Base-by-base conservation (phyloP, 2,797 vertebrate species). In the Halcyon smyrnensis region DNA sequence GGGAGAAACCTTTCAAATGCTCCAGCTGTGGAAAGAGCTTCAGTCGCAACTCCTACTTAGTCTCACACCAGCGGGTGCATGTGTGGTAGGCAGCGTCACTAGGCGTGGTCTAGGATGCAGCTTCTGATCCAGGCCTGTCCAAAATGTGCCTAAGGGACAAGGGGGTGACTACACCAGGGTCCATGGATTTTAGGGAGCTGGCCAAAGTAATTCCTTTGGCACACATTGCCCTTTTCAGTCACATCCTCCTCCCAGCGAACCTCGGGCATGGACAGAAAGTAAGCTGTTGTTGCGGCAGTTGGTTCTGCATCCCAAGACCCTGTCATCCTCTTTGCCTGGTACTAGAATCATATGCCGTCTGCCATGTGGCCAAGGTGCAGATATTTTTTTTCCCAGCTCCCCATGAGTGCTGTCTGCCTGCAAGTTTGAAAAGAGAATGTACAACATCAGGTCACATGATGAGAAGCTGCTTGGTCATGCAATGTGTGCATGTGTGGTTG, bases 1-100 rank as follows among this genome's bases (percentile, higher is more conserved):
- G 94, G 28, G 85, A 93, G 87, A 94, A 87, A 39, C 85, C 87
- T 62, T 93, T 80, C 69, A 71, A 77, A 36, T 87, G 93, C 19
- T 82, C 56, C 5, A 75, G 43, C 39, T 90, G 91, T 4, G 69
- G 85, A n/a, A 92, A 88, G 79, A 69, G 79, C 57, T 95, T 93
- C 76, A 95, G 46, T 63, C 90, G 62, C 60, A 93, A 91, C 57
- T 93, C 69, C 24, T 88, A 95, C 77, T 75, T 95, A 46, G 88
- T 84, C 41, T 90, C 89, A 11, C 94, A 92, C 46, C 88, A 67
- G 50, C 46, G 41, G 36, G 60, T 83, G 23, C 90, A 87, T 0
- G 1, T 62, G 75, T 89, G 90, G 90, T 69, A 85, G 85, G 64
- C 84, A 67, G 63, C 8, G 2, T 60, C 32, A 12, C 50, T 34